These are phyloP conservation scores for Agrilus biguttatus DNA, from an alignment of 2,888 invertebrate species.

Conservation along the genomic window DNA sequence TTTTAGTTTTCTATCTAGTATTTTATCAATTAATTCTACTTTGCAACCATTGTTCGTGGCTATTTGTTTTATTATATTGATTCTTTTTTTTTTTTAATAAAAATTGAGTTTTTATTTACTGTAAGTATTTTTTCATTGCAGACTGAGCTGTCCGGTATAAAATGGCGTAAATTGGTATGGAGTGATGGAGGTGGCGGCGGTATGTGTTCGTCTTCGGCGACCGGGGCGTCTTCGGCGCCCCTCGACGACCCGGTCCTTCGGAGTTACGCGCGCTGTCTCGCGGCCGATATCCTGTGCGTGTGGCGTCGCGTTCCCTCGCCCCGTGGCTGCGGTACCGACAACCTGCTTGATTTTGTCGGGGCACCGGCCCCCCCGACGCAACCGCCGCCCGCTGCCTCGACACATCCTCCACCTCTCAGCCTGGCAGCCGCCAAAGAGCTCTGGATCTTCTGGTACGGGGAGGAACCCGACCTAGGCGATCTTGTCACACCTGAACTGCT, in stretches of 20 bases:
- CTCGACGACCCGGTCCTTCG: conserved; percentile 82
- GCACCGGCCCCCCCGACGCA: conserved; percentile 23
- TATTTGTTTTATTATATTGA: too few species aligned
- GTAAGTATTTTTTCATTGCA: conserved; percentile 37
- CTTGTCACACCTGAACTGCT: conserved; percentile 76
- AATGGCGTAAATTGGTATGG: conserved; percentile 93
- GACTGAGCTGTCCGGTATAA: conserved; percentile 98
- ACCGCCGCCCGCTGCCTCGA: conserved; percentile 36
- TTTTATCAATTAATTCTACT: too few species aligned
- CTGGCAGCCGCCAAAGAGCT: conserved; percentile 87
- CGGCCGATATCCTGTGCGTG: conserved; percentile 92
- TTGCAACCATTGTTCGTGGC: too few species aligned
- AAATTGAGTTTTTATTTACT: too few species aligned
- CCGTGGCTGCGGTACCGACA: conserved; percentile 23
- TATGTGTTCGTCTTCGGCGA: conserved; percentile 3
- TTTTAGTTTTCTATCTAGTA: too few species aligned
- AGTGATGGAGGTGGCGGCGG: conserved; percentile 44
- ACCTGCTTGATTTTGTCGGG: conserved; percentile 13
- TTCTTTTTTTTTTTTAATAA: too few species aligned
- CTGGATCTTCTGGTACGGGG: conserved; percentile 99
- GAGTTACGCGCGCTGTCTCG: conserved; percentile 81
- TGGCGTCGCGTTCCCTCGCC: conserved; percentile 80
- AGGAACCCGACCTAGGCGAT: conserved; percentile 80
- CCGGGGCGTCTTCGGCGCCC: conserved; percentile 37
- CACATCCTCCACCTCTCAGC: conserved; percentile 56